Evolutionary conservation across 1,140 invertebrate species (phyloP).

Genomic region (Coptotermes formosanus): DNA sequence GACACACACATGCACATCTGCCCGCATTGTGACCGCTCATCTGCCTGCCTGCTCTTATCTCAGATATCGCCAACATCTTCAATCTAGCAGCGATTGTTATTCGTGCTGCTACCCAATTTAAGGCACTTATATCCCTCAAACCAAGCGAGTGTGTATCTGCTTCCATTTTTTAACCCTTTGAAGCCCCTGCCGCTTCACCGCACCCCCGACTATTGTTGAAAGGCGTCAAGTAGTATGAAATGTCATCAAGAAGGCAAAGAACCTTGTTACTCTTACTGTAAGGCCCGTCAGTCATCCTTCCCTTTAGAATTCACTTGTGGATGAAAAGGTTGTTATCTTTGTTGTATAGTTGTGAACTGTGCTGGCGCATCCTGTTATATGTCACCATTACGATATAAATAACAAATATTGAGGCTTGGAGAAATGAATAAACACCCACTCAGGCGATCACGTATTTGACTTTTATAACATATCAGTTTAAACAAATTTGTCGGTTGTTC

Average conservation of each 20-base stretch:
- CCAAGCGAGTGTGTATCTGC: background rate
- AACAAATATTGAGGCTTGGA: background rate
- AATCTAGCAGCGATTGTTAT: background rate
- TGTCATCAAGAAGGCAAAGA: background rate
- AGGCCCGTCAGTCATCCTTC: background rate
- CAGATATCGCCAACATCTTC: background rate
- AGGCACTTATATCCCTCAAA: background rate
- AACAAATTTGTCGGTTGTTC: too few relatives aligned
- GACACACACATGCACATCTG: background rate
- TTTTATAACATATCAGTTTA: too few relatives aligned
- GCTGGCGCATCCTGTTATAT: background rate
- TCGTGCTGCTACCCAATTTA: background rate
- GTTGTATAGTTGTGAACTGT: background rate
- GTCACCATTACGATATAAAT: background rate
- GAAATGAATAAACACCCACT: too few relatives aligned
- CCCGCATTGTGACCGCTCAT: background rate
- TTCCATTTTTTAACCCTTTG: background rate
- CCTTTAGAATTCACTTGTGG: background rate
- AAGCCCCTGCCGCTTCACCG: background rate
- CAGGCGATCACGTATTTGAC: too few relatives aligned
- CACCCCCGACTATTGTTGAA: background rate
- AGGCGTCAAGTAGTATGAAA: background rate
- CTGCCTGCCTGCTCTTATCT: background rate
- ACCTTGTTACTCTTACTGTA: background rate
- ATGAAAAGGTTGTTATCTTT: slow-evolving; percentile 13